Conservation (phyloP, 2,113 vertebrate species). For the Antechinus stuartii region DNA sequence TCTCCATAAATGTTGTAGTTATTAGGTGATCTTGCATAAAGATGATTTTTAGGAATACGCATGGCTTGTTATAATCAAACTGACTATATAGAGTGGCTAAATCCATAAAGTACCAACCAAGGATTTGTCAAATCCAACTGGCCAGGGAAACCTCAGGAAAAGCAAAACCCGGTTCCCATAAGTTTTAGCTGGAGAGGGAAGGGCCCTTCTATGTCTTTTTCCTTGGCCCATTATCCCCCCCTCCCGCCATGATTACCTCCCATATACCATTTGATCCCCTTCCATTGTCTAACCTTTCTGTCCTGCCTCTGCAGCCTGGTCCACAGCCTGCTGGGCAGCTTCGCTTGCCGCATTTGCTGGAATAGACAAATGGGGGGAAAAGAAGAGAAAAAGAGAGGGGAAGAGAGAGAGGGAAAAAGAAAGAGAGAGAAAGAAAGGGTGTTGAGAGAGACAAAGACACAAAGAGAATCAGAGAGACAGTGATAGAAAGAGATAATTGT, state of each 20-base stretch:
- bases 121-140: neutral
- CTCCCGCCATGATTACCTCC: neutral
- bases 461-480: neutral
- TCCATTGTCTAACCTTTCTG: constrained; percentile 1
- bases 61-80: neutral
- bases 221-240: neutral
- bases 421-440: neutral
- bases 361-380: neutral
- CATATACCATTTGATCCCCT: neutral
- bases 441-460: neutral
- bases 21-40: neutral
- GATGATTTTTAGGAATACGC: neutral
- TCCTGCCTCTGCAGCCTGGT: neutral
- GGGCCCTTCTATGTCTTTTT: no score
- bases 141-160: neutral
- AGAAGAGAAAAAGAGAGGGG: neutral
- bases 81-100: neutral
- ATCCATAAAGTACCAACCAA: neutral
- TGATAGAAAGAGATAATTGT: neutral
- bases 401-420: neutral
- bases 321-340: neutral
- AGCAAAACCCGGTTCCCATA: neutral
- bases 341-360: neutral
- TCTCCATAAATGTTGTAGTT: neutral
- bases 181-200: neutral